These are phyloP conservation scores for Turnix velox DNA, from an alignment of 2,113 vertebrate species.

Conservation along the genomic window DNA sequence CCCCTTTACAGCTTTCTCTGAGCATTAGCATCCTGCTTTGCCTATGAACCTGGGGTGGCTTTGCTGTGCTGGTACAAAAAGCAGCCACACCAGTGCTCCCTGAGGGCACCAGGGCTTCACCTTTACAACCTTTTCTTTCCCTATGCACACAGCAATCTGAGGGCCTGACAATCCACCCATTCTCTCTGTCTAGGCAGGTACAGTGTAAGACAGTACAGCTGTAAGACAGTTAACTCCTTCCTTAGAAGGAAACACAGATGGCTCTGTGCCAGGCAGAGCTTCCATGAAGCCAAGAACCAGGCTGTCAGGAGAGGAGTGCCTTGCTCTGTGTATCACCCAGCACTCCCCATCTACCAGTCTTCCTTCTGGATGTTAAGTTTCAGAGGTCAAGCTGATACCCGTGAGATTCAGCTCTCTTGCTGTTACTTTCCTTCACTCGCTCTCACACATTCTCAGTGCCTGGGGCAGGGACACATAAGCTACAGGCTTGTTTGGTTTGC, in stretches of 20 bases:
- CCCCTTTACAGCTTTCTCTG: background rate
- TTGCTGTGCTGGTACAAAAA: background rate
- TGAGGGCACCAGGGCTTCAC: background rate
- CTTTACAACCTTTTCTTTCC: background rate
- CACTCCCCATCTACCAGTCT: background rate
- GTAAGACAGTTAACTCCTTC: background rate
- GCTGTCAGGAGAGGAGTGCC: background rate
- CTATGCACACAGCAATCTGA: background rate
- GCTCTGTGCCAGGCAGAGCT: background rate
- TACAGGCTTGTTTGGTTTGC: background rate
- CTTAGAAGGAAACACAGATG: background rate
- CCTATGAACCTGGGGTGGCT: background rate
- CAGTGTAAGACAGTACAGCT: background rate
- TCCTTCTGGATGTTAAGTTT: background rate
- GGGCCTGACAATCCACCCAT: background rate
- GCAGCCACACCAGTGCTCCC: background rate
- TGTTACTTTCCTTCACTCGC: fast-evolving
- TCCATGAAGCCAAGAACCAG: background rate
- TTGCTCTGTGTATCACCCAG: background rate
- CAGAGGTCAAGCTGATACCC: background rate
- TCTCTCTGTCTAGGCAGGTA: background rate
- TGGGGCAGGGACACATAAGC: background rate
- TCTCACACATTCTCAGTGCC: background rate
- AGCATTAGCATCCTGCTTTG: background rate
- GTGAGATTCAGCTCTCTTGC: background rate